Conservation (phyloP, 2,888 invertebrate genomes). For the Caenorhabditis japonica region DNA sequence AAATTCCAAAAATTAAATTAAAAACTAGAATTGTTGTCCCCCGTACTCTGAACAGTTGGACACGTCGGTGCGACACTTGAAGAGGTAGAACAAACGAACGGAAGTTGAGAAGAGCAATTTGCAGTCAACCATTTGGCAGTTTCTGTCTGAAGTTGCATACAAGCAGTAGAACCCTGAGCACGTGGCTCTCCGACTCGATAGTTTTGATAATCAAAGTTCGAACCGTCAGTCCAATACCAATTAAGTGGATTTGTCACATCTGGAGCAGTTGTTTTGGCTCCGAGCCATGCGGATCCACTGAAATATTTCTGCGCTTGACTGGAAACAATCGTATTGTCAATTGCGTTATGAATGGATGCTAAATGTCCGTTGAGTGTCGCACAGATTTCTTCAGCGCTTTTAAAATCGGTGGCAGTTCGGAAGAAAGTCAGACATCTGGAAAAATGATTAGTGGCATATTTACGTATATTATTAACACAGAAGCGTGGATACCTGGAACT, state of each 20-base stretch:
- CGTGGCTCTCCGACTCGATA: slow-evolving; percentile 37
- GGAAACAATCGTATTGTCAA: slow-evolving; percentile 32
- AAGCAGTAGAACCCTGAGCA: slow-evolving; percentile 36
- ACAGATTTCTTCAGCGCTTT: slow-evolving; percentile 44
- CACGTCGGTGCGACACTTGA: slow-evolving; percentile 35
- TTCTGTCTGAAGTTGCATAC: slow-evolving; percentile 38
- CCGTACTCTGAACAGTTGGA: slow-evolving; percentile 33
- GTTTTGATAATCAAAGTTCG: slow-evolving; percentile 46
- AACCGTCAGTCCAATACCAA: slow-evolving; percentile 50
- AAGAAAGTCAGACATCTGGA: slow-evolving; percentile 36
- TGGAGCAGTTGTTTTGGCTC: slow-evolving; percentile 43
- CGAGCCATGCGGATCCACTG: slow-evolving; percentile 36
- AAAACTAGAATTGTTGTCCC: background rate
- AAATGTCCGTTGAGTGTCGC: slow-evolving; percentile 35
- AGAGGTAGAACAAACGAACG: slow-evolving; percentile 40
- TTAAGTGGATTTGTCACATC: slow-evolving; percentile 48
- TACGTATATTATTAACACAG: background rate
- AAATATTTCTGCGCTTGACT: slow-evolving; percentile 40
- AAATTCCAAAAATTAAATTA: background rate
- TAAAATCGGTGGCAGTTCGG: slow-evolving; percentile 25
- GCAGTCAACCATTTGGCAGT: slow-evolving; percentile 44
- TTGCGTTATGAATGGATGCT: slow-evolving; percentile 41
- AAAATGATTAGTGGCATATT: background rate
- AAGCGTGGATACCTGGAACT: slow-evolving; percentile 1
- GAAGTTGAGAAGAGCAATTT: slow-evolving; percentile 29